Conservation (phyloP, 2,888 invertebrate species). For the Drosophila meridiana region DNA sequence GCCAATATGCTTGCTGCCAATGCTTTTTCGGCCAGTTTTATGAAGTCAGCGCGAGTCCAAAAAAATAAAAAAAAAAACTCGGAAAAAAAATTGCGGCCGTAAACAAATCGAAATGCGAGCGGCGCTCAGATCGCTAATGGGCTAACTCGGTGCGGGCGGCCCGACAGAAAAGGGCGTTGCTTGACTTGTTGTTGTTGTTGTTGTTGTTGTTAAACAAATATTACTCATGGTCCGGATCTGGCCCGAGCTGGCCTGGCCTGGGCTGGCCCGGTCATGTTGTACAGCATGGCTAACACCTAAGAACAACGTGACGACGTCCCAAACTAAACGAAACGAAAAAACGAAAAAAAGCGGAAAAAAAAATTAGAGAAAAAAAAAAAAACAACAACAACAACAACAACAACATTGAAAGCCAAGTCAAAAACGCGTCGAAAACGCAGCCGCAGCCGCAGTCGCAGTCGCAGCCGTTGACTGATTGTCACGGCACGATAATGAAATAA, state of each 20-base stretch:
- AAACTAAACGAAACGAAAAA: constrained; percentile 27
- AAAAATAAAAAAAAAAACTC: constrained; percentile 5
- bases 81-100: constrained; percentile 33
- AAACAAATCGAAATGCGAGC: constrained; percentile 58
- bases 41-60: constrained; percentile 14
- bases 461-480: constrained; percentile 73
- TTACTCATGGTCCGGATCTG: constrained; percentile 64
- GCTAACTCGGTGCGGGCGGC: constrained; percentile 67
- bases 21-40: constrained; percentile 11
- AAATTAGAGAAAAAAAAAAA: constrained; percentile 2
- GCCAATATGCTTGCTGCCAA: constrained; percentile 35
- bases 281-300: constrained; percentile 78
- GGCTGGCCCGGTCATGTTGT: constrained; percentile 59
- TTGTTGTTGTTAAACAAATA: constrained; percentile 66
- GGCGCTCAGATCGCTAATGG: constrained; percentile 60
- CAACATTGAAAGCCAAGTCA: constrained; percentile 13
- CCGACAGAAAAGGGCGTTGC: constrained; percentile 74
- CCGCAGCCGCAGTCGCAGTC: constrained; percentile 54
- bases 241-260: background rate
- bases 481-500: constrained; percentile 73
- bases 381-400: background rate
- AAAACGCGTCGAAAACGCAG: constrained; percentile 60
- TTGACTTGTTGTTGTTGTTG: constrained; percentile 29
- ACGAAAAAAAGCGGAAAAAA: constrained; percentile 14
- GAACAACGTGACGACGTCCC: constrained; percentile 75